Conservation (phyloP, 2,113 vertebrate genomes). For the Nycticryphes semicollaris region DNA sequence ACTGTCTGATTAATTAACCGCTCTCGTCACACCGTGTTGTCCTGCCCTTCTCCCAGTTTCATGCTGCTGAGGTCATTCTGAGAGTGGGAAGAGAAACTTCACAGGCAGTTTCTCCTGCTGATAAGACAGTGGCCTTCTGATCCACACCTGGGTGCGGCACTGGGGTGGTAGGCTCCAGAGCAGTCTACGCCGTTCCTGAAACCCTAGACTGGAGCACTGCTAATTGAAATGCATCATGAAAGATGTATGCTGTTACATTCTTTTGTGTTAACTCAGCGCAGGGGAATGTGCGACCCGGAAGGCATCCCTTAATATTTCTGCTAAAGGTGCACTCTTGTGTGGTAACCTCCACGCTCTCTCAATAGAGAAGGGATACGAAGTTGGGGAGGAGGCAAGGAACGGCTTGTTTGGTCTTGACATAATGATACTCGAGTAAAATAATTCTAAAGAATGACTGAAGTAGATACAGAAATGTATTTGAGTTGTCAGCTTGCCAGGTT, state of each 20-base stretch:
- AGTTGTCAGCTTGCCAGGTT: neutral
- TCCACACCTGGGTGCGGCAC: slow-evolving; percentile 21
- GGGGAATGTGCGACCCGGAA: neutral
- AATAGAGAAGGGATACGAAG: neutral
- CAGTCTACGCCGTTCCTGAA: slow-evolving; percentile 14
- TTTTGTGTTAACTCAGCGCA: neutral
- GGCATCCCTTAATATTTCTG: neutral
- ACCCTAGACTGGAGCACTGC: neutral
- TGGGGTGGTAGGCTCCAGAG: neutral
- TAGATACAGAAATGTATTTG: neutral
- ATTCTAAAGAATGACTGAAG: neutral
- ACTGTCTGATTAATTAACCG: neutral
- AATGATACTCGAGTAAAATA: neutral
- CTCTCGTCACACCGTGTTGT: neutral
- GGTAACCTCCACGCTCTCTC: neutral
- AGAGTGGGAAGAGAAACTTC: slow-evolving; percentile 43
- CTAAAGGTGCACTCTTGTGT: neutral
- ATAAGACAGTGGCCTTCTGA: neutral
- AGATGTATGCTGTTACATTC: slow-evolving; percentile 41
- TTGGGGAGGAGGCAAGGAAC: neutral
- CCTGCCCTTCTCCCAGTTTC: neutral
- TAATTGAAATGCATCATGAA: slow-evolving; percentile 65
- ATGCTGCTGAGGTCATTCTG: slow-evolving; percentile 26
- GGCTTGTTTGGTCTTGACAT: neutral
- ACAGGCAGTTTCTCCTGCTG: slow-evolving; percentile 21